These are phyloP conservation scores for Eristalinus sepulchralis DNA, from an alignment of 2,888 invertebrate species.

Conservation along the genomic window DNA sequence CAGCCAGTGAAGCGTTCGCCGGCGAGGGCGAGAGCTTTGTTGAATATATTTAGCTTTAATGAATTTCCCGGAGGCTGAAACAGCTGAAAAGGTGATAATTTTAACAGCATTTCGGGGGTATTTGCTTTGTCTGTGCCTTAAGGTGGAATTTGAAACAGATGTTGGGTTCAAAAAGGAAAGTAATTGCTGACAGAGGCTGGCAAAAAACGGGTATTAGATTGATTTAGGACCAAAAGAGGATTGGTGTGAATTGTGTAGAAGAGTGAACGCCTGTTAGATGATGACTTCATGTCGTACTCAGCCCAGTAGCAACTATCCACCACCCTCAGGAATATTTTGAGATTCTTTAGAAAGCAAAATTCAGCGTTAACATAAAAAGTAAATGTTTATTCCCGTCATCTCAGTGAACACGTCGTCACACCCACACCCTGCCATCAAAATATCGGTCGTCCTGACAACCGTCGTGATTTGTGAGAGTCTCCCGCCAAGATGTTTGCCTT, in stretches of 20 bases:
- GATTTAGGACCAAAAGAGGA: not conserved
- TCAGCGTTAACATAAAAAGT: too few relatives aligned
- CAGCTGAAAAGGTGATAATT: slow-evolving; percentile 55
- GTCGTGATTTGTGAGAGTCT: not conserved
- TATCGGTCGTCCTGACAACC: not conserved
- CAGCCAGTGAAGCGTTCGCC: too few relatives aligned
- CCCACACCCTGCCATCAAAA: not conserved
- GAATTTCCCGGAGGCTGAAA: slow-evolving; percentile 22
- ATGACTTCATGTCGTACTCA: not conserved
- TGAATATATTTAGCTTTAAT: slow-evolving; percentile 40
- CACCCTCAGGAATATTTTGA: too few relatives aligned
- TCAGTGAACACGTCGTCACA: too few relatives aligned
- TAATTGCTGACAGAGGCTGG: not conserved
- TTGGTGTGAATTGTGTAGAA: not conserved
- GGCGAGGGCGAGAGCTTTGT: slow-evolving; percentile 12
- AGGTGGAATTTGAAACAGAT: slow-evolving; percentile 23
- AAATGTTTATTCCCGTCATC: too few relatives aligned
- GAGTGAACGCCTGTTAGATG: not conserved
- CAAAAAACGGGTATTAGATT: not conserved
- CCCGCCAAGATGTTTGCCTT: not conserved
- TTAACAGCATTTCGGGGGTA: slow-evolving; percentile 34
- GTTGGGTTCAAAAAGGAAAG: not conserved
- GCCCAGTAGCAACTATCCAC: not conserved
- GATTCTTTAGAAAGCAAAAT: too few relatives aligned
- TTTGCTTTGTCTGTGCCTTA: slow-evolving; percentile 26